Base-by-base conservation (phyloP, 2,113 vertebrate genomes). In the Ceuthmochares aereus region DNA sequence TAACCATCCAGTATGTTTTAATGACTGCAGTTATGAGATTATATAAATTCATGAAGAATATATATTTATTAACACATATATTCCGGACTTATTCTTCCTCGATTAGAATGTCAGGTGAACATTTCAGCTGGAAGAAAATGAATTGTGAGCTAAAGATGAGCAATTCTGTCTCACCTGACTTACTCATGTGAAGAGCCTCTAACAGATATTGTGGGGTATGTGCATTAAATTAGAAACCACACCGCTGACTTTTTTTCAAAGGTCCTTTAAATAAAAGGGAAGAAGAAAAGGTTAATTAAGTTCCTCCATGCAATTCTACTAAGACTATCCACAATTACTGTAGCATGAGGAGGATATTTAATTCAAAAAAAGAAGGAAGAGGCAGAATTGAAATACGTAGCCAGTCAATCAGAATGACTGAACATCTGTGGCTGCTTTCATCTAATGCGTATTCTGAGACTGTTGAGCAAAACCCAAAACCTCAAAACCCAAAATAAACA, bases 251-350 rank as follows among this genome's bases (percentile, higher is more conserved):
- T 67, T 64, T 64, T 72, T 82, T 54, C 19, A 80, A 62, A 73
- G 47, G 66, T 11, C 86, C 51, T 88, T 94, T 69, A 74, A 92
- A 81, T 63, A 89, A 82, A 91, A 94, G 59, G 45, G 78, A 88
- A 83, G 75, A 97, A 82, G 27, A 88, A 87, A 93, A 93, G 88
- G 85, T 90, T 95, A 96, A 96, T 93, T 90, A 96, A 86, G 72
- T 70, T 89, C 72, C 30, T 30, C 51, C 70, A 52, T 47, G 47
- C 70, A 77, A 66, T 89, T 91, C 78, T 87, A 63, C 91, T 95
- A 96, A 82, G 78, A 92, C 79, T 67, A 89, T 47, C 32, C 74
- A 70, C 0, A 20, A 95, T 79, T 96, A 84, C 45, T 73, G 73
- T 92, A 91, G 89, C 60, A 88, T 54, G 72, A 90, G 81, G 42